Percentiles rank a stretch among this genome's conserved stretches.
Evolutionary conservation across 2,113 vertebrate genomes (phyloP).

Genomic region (Rhadina sibilatrix): DNA sequence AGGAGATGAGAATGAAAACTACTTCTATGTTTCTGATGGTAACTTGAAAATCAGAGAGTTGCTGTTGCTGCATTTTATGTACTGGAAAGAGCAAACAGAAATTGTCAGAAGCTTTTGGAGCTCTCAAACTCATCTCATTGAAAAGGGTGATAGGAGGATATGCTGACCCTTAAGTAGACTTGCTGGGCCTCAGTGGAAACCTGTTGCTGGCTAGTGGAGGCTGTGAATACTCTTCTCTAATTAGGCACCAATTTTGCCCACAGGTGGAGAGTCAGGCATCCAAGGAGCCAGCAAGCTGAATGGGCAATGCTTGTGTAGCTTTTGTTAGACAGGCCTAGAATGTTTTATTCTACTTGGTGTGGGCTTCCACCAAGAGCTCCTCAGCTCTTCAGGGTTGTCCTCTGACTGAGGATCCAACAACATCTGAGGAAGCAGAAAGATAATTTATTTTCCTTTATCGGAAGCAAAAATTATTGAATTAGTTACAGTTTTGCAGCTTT

Average conservation of each 20-base stretch:
- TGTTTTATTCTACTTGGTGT: background rate
- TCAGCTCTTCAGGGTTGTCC: background rate
- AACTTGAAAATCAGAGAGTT: background rate
- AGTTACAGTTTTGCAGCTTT: background rate
- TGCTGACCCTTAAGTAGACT: background rate
- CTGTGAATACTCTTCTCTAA: background rate
- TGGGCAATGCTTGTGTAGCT: rapidly evolving
- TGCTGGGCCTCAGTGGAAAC: background rate
- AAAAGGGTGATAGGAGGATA: background rate
- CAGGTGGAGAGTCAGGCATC: background rate
- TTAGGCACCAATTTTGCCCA: background rate
- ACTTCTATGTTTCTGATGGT: background rate
- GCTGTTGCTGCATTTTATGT: background rate
- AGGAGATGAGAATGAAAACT: background rate
- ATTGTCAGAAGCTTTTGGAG: background rate
- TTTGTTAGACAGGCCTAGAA: background rate
- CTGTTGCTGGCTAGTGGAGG: background rate
- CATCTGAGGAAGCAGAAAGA: background rate
- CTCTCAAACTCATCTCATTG: background rate
- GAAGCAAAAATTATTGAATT: background rate
- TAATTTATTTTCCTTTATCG: background rate
- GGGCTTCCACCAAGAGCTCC: background rate
- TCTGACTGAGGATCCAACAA: background rate
- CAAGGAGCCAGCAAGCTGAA: background rate
- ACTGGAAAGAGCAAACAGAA: background rate